A percentile compares a stretch with the other conserved stretches of the same genome.
Evolutionary conservation across 2,797 vertebrate genomes (phyloP).

Genomic region (Rhinoraja longicauda): DNA sequence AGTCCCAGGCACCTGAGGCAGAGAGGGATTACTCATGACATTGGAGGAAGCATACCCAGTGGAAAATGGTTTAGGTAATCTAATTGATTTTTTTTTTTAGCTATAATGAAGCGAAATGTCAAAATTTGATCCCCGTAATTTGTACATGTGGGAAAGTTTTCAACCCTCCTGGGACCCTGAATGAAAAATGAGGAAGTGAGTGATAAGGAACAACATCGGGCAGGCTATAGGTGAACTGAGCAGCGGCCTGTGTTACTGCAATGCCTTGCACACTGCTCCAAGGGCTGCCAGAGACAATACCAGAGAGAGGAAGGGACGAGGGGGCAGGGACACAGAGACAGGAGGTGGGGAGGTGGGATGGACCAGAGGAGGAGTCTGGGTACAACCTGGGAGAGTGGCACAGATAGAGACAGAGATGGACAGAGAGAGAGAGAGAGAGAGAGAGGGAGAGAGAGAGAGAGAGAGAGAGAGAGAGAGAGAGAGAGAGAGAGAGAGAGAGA

Average conservation of each 20-base stretch:
- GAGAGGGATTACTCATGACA: neutral
- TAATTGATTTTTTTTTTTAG: neutral
- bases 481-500: no score
- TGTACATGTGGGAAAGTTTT: neutral
- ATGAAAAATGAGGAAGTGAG: neutral
- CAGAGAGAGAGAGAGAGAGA: no score
- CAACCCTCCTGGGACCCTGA: neutral
- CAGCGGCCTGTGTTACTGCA: neutral
- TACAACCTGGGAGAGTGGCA: neutral
- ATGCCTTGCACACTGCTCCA: no score
- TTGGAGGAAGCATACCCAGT: neutral
- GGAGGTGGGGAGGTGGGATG: neutral
- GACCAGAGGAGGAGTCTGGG: neutral
- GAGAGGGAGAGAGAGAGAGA: no score
- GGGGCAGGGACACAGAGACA: neutral
- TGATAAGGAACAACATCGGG: neutral
- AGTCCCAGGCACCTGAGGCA: neutral
- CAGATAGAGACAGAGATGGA: neutral
- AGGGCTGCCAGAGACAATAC: neutral
- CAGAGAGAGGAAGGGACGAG: no score
- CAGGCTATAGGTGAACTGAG: neutral
- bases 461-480: neutral
- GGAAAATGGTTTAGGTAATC: neutral
- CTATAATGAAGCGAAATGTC: neutral
- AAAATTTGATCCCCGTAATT: neutral